Base-by-base conservation (phyloP, 1,140 invertebrate species). In the Amphibalanus amphitrite region DNA sequence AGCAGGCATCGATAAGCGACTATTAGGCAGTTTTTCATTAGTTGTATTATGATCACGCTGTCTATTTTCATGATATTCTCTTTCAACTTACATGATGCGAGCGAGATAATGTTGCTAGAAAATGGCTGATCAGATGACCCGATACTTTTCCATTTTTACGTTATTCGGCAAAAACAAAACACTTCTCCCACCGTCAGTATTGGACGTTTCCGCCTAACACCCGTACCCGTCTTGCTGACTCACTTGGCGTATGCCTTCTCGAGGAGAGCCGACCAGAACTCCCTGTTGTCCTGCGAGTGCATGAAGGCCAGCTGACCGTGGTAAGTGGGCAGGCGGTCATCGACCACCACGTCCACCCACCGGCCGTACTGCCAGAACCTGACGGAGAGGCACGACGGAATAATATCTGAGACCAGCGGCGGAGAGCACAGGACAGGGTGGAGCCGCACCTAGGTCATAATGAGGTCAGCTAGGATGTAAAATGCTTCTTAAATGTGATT, bases 191-290 rank as follows among this genome's bases (percentile, higher is more conserved):
- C n/a, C 25, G n/a, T 65, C n/a, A 65, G n/a, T 25, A 65, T 96
- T 91, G 77, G 91, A 96, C 25, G 92, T 88, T 69, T 88, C 93
- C 83, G 91, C 90, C 79, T 95, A 92, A 96, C 96, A 99, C 25
- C 30, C 70, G 29, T 67, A 73, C 8, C 47, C 65, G 25, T 72
- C 72, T 29, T 73, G 40, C 3, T 72, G 64, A 68, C 74, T 72
- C 70, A 82, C 81, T 83, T 83, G 13, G 82, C 82, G 76, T 82
- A 83, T 17, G 82, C 82, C 71, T 83, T 83, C 71, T 83, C 82
- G 30, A 82, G 73, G 20, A 83, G 75, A 8, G 82, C 79, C 75
- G 80, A 80, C 82, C 82, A 82, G 73, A 82, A 83, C 73, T 83
- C 82, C 59, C 74, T 75, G 28, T 64, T 73, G 73, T 47, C 79